phyloP scores from a whole-genome alignment of 2,113 vertebrate species.

The Cavia porcellus region DNA sequence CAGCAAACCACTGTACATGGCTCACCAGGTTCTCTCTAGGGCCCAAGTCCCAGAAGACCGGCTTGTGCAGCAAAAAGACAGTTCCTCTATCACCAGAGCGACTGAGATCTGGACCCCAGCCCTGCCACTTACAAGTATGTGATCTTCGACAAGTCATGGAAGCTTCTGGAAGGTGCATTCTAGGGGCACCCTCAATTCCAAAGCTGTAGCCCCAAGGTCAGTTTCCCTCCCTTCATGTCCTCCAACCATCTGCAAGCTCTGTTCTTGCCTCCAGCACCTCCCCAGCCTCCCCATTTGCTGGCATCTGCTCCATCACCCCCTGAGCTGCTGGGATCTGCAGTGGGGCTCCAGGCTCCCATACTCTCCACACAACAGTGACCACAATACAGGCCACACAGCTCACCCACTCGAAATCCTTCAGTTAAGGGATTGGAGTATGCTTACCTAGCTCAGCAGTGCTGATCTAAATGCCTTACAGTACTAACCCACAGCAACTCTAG shows the following conservation, averaged over 20 bases:
- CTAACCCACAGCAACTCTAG: not conserved
- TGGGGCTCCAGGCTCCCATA: not conserved
- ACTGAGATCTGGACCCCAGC: not conserved
- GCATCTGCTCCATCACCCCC: fast-evolving
- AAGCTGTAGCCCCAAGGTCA: not conserved
- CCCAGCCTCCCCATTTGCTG: not conserved
- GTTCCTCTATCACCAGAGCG: not conserved
- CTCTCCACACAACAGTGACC: too few species aligned
- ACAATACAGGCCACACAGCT: fast-evolving
- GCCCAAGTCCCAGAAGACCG: not conserved
- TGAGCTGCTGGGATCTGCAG: not conserved
- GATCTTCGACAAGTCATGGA: not conserved
- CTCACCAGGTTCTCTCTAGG: fast-evolving
- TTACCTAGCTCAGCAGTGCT: not conserved
- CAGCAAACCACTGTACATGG: not conserved
- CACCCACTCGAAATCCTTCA: not conserved
- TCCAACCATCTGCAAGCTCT: not conserved
- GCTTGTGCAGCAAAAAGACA: not conserved
- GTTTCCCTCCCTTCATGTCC: not conserved
- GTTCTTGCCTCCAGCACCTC: not conserved
- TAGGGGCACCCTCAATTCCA: not conserved
- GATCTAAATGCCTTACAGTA: too few species aligned
- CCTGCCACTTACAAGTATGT: too few species aligned
- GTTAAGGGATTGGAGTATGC: not conserved
- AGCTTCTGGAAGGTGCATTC: not conserved